Conservation (phyloP, 2,888 invertebrate genomes). For the Drosophila colorata region DNA sequence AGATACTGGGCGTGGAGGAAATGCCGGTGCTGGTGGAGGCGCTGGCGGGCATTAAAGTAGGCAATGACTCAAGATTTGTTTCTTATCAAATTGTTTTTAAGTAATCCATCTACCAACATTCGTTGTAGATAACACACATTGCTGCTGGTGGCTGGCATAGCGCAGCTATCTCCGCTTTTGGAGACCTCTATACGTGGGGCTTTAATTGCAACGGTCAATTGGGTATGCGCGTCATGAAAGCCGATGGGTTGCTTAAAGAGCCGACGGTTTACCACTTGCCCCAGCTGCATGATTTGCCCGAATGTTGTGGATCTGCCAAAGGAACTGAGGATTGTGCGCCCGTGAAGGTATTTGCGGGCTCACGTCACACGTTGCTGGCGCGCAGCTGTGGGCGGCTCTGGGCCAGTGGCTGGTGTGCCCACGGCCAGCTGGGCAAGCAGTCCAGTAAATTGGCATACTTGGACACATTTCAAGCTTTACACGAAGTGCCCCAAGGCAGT, state of each 20-base stretch:
- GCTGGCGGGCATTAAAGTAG: conserved; percentile 89
- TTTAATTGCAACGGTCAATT: conserved; percentile 96
- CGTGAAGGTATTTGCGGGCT: conserved; percentile 89
- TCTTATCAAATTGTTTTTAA: conserved; percentile 4
- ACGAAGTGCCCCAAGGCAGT: conserved; percentile 29
- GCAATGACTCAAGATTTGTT: conserved; percentile 10
- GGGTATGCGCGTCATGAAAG: conserved; percentile 87
- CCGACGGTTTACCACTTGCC: conserved; percentile 84
- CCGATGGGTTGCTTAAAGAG: conserved; percentile 58
- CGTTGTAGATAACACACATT: conserved; percentile 87
- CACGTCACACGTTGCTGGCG: conserved; percentile 90
- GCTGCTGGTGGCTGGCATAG: conserved; percentile 95
- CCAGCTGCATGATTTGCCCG: conserved; percentile 77
- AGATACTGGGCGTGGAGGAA: conserved; percentile 87
- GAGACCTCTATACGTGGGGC: conserved; percentile 96
- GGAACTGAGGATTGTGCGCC: conserved; percentile 75
- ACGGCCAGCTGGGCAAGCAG: conserved; percentile 89
- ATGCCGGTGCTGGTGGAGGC: conserved; percentile 89
- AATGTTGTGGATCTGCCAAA: conserved; percentile 59
- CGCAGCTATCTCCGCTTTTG: conserved; percentile 90
- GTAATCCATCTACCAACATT: conserved; percentile 16
- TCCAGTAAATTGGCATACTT: conserved; percentile 26
- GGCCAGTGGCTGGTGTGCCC: conserved; percentile 93
- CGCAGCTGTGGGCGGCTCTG: conserved; percentile 89
- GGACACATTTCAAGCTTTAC: conserved; percentile 75